Percentiles rank a stretch among this genome's conserved stretches.
Evolutionary conservation across 2,888 invertebrate genomes (phyloP).

Genomic region (Bembecia ichneumoniformis): DNA sequence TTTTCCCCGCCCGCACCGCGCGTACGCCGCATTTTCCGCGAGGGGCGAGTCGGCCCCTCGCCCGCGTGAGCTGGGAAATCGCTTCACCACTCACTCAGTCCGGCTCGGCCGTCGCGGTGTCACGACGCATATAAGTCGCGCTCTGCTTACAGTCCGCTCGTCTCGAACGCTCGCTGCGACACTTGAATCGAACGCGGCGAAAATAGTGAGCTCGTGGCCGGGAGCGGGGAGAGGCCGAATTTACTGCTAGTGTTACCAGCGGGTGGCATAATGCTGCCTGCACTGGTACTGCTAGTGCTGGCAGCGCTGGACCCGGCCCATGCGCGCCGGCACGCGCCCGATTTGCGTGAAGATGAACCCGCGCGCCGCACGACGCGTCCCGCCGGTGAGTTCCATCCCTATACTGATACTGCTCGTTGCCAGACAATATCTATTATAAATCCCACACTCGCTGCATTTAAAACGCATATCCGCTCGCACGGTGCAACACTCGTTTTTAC

Average conservation of each 20-base stretch:
- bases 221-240: slow-evolving; percentile 40
- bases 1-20: slow-evolving; percentile 61
- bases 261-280: slow-evolving; percentile 49
- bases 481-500: neutral
- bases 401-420: slow-evolving; percentile 46
- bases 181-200: slow-evolving; percentile 42
- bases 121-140: slow-evolving; percentile 50
- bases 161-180: slow-evolving; percentile 31
- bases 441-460: slow-evolving; percentile 24
- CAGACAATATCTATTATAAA: slow-evolving; percentile 22
- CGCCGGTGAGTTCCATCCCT: slow-evolving; percentile 72
- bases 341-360: slow-evolving; percentile 77
- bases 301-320: slow-evolving; percentile 46
- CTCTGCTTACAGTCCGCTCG: slow-evolving; percentile 35
- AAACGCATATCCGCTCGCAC: slow-evolving; percentile 17
- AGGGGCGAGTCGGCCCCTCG: slow-evolving; percentile 61
- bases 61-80: slow-evolving; percentile 61
- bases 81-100: slow-evolving; percentile 53
- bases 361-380: slow-evolving; percentile 75
- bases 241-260: slow-evolving; percentile 31
- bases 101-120: slow-evolving; percentile 61
- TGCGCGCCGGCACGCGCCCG: slow-evolving; percentile 74
- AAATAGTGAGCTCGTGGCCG: slow-evolving; percentile 66
- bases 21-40: slow-evolving; percentile 52
- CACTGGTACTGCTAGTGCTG: slow-evolving; percentile 47